Evolutionary conservation across 2,888 invertebrate genomes (phyloP).

Genomic region (Helobdella robusta): DNA sequence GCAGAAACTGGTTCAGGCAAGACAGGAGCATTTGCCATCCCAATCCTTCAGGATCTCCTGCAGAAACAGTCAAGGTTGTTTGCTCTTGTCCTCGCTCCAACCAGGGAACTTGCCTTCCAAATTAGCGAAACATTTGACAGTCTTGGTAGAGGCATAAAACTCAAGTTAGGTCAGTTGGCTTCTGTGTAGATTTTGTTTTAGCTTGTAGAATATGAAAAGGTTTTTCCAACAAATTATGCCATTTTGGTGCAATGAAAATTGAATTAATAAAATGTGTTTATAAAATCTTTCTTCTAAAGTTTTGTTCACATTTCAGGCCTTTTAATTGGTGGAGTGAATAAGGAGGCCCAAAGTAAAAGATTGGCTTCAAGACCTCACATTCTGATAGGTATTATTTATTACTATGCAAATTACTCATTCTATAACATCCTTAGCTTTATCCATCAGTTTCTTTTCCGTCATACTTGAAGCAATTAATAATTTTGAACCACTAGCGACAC

Average conservation of each 20-base stretch:
- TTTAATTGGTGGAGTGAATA: slow-evolving; percentile 96
- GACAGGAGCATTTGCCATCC: slow-evolving; percentile 92
- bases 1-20: slow-evolving; percentile 89
- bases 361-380: slow-evolving; percentile 93
- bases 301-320: slow-evolving; percentile 57
- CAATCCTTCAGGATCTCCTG: slow-evolving; percentile 67
- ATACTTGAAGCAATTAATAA: too few species aligned
- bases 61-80: slow-evolving; percentile 62
- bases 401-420: neutral
- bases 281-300: neutral
- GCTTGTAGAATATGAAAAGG: too few species aligned
- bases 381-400: slow-evolving; percentile 61
- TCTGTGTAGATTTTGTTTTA: too few species aligned
- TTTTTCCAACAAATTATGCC: neutral
- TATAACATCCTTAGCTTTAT: too few species aligned
- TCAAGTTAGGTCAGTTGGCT: slow-evolving; percentile 70
- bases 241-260: too few species aligned
- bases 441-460: too few species aligned
- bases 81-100: slow-evolving; percentile 71
- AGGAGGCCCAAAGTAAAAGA: slow-evolving; percentile 82
- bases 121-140: slow-evolving; percentile 97
- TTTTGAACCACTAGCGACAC: slow-evolving; percentile 59
- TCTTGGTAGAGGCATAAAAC: slow-evolving; percentile 76
- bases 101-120: slow-evolving; percentile 92
- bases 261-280: neutral